phyloP scores from a whole-genome alignment of 2,888 invertebrate genomes.

The Dioctria rufipes region DNA sequence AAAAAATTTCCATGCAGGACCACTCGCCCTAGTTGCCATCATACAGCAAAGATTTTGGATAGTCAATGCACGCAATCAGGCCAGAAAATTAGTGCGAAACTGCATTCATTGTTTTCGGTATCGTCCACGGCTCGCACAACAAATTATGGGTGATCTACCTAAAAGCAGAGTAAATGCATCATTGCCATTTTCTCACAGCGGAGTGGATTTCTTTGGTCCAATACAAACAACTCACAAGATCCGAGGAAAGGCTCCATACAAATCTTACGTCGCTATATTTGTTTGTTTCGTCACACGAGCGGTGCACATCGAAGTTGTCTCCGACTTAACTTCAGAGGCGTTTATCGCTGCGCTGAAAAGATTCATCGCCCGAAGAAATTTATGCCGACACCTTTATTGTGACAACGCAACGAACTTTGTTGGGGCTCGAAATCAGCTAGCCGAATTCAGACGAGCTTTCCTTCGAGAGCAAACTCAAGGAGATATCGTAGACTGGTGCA shows the following conservation, averaged over 20 bases:
- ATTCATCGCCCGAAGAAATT: too few species aligned
- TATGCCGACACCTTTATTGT: too few species aligned
- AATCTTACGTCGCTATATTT: slow-evolving; percentile 45
- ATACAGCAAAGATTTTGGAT: slow-evolving; percentile 54
- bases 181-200: slow-evolving; percentile 57
- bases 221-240: too few species aligned
- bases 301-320: slow-evolving; percentile 57
- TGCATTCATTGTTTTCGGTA: slow-evolving; percentile 55
- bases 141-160: slow-evolving; percentile 59
- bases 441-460: background rate
- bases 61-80: slow-evolving; percentile 45
- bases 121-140: slow-evolving; percentile 13
- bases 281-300: slow-evolving; percentile 53
- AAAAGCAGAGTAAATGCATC: background rate
- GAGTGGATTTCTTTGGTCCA: slow-evolving; percentile 1
- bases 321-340: too few species aligned
- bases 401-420: slow-evolving; percentile 51
- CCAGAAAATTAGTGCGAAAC: slow-evolving; percentile 33
- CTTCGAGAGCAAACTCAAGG: background rate
- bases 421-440: slow-evolving; percentile 22
- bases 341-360: too few species aligned
- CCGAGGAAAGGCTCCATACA: slow-evolving; percentile 39
- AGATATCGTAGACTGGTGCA: background rate
- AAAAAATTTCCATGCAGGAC: slow-evolving; percentile 51
- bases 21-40: slow-evolving; percentile 44